phyloP scores from a whole-genome alignment of 2,113 vertebrate species.

The Actenoides lindsayi region DNA sequence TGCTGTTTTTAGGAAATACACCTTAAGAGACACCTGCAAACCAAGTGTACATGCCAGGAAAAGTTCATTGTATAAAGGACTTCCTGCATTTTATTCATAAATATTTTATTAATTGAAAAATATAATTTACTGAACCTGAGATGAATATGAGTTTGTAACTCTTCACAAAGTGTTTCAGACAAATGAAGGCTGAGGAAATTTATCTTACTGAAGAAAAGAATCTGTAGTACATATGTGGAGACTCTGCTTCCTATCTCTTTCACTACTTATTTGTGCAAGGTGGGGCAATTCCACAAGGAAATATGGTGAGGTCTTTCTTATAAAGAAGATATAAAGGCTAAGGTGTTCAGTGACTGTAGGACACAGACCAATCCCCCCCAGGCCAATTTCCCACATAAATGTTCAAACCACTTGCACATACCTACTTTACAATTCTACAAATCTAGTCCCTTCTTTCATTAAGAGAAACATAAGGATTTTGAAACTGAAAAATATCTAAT shows the following conservation, averaged over 20 bases:
- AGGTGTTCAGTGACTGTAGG: neutral
- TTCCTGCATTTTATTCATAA: neutral
- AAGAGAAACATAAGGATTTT: neutral
- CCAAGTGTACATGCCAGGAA: neutral
- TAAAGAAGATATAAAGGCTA: neutral
- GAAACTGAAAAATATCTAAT: neutral
- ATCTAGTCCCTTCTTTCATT: neutral
- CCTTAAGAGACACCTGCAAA: neutral
- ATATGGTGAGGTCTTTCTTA: neutral
- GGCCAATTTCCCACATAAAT: neutral
- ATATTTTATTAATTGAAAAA: neutral
- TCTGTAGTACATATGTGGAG: neutral
- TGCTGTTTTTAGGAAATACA: neutral
- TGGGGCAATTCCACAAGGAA: neutral
- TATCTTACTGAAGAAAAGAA: neutral
- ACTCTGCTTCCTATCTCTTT: neutral
- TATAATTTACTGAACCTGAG: neutral
- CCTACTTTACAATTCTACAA: neutral
- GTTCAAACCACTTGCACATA: neutral
- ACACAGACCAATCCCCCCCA: accelerated
- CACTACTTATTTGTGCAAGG: neutral
- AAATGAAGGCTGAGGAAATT: neutral
- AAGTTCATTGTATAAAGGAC: neutral
- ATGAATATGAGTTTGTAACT: neutral
- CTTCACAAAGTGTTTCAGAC: neutral